phyloP scores from a whole-genome alignment of 2,888 invertebrate species.

The Meloe dianella region DNA sequence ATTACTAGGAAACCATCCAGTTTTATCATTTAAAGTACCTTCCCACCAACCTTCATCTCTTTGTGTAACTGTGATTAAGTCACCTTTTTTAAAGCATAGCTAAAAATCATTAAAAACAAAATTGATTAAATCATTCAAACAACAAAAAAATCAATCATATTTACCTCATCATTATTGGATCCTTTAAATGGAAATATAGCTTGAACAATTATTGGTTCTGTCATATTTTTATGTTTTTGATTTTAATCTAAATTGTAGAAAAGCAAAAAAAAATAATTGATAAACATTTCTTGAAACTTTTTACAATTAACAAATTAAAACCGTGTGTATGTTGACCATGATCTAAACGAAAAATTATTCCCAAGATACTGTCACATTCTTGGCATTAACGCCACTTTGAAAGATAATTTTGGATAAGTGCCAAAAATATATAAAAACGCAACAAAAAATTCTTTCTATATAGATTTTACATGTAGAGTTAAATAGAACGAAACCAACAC shows the following conservation, averaged over 20 bases:
- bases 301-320: conserved; percentile 17
- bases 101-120: conserved; percentile 56
- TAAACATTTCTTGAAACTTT: conserved; percentile 4
- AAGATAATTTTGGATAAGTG: conserved; percentile 48
- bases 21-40: conserved; percentile 92
- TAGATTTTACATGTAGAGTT: conserved; percentile 42
- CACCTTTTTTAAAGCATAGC: conserved; percentile 94
- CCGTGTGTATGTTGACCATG: conserved; percentile 41
- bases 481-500: conserved; percentile 32
- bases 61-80: conserved; percentile 95
- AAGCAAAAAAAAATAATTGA: not conserved
- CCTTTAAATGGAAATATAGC: conserved; percentile 94
- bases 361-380: conserved; percentile 58
- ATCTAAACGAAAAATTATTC: conserved; percentile 53
- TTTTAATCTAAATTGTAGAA: conserved; percentile 4
- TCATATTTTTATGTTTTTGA: conserved; percentile 57
- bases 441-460: conserved; percentile 38
- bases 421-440: conserved; percentile 48
- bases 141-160: conserved; percentile 34
- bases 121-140: conserved; percentile 19
- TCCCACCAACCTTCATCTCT: conserved; percentile 99
- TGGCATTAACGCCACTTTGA: conserved; percentile 53
- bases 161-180: conserved; percentile 95
- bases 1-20: conserved; percentile 99
- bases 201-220: conserved; percentile 77